Evolutionary conservation across 1,140 invertebrate genomes (phyloP), one percentile per base, ranked within the genome.

Genomic region (Magallana angulata): DNA sequence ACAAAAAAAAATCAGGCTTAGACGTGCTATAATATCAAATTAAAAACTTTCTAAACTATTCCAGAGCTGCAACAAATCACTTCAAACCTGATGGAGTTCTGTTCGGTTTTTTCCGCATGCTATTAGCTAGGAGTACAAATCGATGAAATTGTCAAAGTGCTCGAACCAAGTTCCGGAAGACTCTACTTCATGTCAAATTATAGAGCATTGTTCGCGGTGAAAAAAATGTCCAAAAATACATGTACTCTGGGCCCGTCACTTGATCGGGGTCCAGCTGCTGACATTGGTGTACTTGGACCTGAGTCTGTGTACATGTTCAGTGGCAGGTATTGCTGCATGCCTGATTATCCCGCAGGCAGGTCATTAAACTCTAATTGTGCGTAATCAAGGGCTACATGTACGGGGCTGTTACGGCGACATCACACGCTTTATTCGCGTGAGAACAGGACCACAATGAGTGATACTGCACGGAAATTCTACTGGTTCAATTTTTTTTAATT

Each of bases 151-250:
- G 68, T 11, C 68, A 12, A 71, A 71, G 68, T 71, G 68, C 68
- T 30, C 68, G 24, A 18, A 30, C 68, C 68, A 11, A 30, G 6
- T 4, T 71, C 7, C 24, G 68, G 68, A 71, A 71, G 36, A 30
- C 24, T 11, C 68, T 30, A 71, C 68, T 71, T 71, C 68, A 71
- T 71, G 68, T 71, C 68, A 71, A 71, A 71, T 71, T 30, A 30
- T 36, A 71, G 7, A 30, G 68, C 68, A 71, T 71, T 71, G 68
- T 71, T 71, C 68, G 68, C 9, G 68, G 68, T 71, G 68, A 62
- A 62, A 5, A n/a, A 62, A 62, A 62, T 6, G 36, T 71, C 68
- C 68, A 71, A 71, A 71, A 71, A 71, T 71, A 71, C 68, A 71
- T 24, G 68, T 30, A 30, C 68, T 12, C 60, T 48, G 3, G 36